These are phyloP conservation scores for Galerucella nymphaeae DNA, from an alignment of 2,888 invertebrate species.

Conservation along the genomic window DNA sequence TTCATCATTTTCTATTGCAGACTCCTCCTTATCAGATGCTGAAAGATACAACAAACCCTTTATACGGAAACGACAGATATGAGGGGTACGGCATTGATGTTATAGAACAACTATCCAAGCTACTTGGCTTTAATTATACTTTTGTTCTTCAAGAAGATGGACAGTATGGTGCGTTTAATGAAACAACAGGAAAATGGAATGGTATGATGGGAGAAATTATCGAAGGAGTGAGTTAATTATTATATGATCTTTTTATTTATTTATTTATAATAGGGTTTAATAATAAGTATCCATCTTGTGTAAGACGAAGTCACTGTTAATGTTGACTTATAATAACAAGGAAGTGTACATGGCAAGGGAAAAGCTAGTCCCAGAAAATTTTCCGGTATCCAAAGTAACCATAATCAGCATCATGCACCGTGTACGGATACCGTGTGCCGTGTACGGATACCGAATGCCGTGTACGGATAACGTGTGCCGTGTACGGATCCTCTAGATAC, in stretches of 20 bases:
- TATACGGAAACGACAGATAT: slow-evolving; percentile 84
- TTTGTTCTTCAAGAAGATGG: slow-evolving; percentile 82
- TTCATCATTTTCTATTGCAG: slow-evolving; percentile 57
- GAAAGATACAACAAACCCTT: slow-evolving; percentile 73
- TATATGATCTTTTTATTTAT: neutral
- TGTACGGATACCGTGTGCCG: no score
- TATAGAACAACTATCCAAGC: slow-evolving; percentile 80
- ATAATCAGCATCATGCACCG: no score
- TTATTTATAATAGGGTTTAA: neutral
- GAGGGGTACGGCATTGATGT: slow-evolving; percentile 92
- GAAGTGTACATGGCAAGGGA: no score
- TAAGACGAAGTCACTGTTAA: no score
- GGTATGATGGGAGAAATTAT: slow-evolving; percentile 82
- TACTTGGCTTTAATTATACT: slow-evolving; percentile 85
- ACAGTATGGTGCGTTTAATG: slow-evolving; percentile 76
- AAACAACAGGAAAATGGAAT: slow-evolving; percentile 73
- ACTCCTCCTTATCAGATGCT: slow-evolving; percentile 90
- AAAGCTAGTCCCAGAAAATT: no score
- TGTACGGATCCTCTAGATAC: no score
- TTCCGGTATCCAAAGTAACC: no score
- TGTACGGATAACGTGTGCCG: no score
- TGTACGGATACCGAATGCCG: no score
- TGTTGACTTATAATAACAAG: no score
- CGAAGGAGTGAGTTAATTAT: slow-evolving; percentile 70
- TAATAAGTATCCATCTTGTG: no score